Evolutionary conservation across 1,140 invertebrate genomes (phyloP).

Genomic region (Drosophila pandora): DNA sequence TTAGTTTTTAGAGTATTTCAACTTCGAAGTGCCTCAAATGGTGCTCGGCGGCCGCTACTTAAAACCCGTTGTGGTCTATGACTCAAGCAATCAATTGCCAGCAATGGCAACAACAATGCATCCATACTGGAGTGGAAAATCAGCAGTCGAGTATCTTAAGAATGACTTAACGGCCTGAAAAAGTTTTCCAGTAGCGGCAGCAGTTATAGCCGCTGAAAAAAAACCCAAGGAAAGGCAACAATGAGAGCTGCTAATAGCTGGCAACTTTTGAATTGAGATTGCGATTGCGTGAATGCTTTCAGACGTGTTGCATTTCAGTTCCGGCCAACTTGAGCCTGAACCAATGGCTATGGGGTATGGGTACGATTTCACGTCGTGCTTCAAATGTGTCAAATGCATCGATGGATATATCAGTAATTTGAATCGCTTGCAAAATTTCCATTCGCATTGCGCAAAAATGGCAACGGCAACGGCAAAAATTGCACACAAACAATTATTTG

Average conservation of each 20-base stretch:
- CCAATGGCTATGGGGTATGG: neutral
- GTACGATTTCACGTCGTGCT: slow-evolving; percentile 41
- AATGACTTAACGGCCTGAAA: slow-evolving; percentile 77
- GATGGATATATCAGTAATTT: slow-evolving; percentile 70
- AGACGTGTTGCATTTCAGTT: slow-evolving; percentile 63
- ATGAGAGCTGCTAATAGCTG: slow-evolving; percentile 68
- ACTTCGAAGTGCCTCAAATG: neutral
- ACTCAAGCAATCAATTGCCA: slow-evolving; percentile 79
- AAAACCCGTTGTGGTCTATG: slow-evolving; percentile 74
- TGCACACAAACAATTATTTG: slow-evolving; percentile 57
- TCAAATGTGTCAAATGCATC: slow-evolving; percentile 75
- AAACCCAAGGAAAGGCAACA: slow-evolving; percentile 44
- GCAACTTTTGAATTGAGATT: slow-evolving; percentile 49
- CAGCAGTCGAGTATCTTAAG: slow-evolving; percentile 72
- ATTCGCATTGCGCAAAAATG: slow-evolving; percentile 72
- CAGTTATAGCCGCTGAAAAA: slow-evolving; percentile 3
- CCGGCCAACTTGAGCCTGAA: slow-evolving; percentile 46
- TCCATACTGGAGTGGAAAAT: slow-evolving; percentile 66
- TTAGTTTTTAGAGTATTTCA: slow-evolving; percentile 9
- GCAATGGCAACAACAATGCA: slow-evolving; percentile 49
- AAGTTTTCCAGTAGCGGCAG: slow-evolving; percentile 36
- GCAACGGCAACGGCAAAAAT: slow-evolving; percentile 38
- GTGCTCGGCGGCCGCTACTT: neutral
- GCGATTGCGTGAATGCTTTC: slow-evolving; percentile 66
- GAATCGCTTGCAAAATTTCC: slow-evolving; percentile 75